A percentile compares a stretch with the other conserved stretches of the same genome.
These are phyloP conservation scores for Ips typographus DNA, from an alignment of 1,140 invertebrate genomes.

Conservation along the genomic window DNA sequence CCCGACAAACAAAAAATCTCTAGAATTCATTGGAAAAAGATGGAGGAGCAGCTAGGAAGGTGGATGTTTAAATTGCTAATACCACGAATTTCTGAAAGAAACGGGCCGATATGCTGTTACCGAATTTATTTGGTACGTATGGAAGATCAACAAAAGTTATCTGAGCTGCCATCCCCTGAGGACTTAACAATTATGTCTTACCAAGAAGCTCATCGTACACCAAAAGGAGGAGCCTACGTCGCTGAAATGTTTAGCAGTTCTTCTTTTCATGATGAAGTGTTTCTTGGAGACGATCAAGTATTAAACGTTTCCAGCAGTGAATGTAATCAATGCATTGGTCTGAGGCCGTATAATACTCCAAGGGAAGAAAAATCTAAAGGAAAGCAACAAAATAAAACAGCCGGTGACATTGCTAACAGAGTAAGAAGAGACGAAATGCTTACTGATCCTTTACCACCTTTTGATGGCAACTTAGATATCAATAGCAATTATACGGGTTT, in stretches of 20 bases:
- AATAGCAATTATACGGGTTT: slow-evolving; percentile 80
- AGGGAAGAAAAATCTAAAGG: slow-evolving; percentile 40
- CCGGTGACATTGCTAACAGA: slow-evolving; percentile 41
- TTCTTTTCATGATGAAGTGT: slow-evolving; percentile 60
- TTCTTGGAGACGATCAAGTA: slow-evolving; percentile 65
- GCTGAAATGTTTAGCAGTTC: slow-evolving; percentile 76
- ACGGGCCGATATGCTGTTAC: slow-evolving; percentile 85
- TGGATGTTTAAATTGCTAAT: slow-evolving; percentile 72
- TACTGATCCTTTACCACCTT: slow-evolving; percentile 50
- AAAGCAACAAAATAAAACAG: slow-evolving; percentile 24
- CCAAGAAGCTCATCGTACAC: slow-evolving; percentile 67
- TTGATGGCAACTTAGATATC: slow-evolving; percentile 73
- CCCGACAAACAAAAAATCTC: slow-evolving; percentile 67
- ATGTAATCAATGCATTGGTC: slow-evolving; percentile 57
- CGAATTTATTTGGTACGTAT: slow-evolving; percentile 76
- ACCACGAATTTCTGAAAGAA: slow-evolving; percentile 76
- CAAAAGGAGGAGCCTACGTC: slow-evolving; percentile 71
- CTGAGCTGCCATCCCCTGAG: slow-evolving; percentile 66
- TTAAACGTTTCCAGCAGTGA: slow-evolving; percentile 51
- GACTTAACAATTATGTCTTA: slow-evolving; percentile 70
- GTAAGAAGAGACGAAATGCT: slow-evolving; percentile 42
- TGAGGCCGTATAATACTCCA: slow-evolving; percentile 53
- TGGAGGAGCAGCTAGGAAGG: slow-evolving; percentile 63
- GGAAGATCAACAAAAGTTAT: slow-evolving; percentile 62
- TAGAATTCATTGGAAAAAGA: slow-evolving; percentile 69